Base-by-base conservation (phyloP, 2,888 invertebrate genomes). In the Dryocosmus kuriphilus region DNA sequence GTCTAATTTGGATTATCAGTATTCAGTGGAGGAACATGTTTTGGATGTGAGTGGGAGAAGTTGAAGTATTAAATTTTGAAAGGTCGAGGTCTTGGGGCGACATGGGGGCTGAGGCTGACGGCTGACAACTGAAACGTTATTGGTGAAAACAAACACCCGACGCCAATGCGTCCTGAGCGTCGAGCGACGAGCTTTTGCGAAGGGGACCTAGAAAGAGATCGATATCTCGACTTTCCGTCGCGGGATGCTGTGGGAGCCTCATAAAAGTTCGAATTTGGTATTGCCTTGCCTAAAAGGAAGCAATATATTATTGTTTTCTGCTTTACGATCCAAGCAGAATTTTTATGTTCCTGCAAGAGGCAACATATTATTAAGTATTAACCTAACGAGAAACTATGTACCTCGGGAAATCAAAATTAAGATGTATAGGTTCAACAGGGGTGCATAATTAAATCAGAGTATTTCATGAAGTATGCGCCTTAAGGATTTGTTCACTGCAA, bases 131-230 rank as follows among this genome's bases (percentile, higher is more conserved):
- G 76, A 81, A 81, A 82, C 80, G 80, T 82, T 83, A 83, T 81
- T 80, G 83, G 81, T 79, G 79, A 82, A 82, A 81, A 77, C 78
- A 81, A 83, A 78, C 82, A 85, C 83, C 81, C 71, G 30, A 85
- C 83, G 81, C 71, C 46, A 46, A 41, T 30, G 46, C 71, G 30
- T 67, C 27, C 41, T 67, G 57, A 79, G 80, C 81, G 80, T 81
- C 81, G 76, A 67, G 78, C 74, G 74, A 77, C 80, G 82, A 83
- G 81, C 83, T 82, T 83, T 82, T 80, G 82, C 82, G 83, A 84
- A 82, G 83, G 85, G 84, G 83, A 83, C 82, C 78, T 80, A 82
- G 77, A 82, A 83, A 82, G 82, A 82, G 85, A 87, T 86, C 85
- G 84, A 86, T 86, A 86, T 84, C 84, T 83, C 78, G 79, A 82